Base-by-base conservation (phyloP, 2,113 vertebrate species). In the Cnemophilus loriae region DNA sequence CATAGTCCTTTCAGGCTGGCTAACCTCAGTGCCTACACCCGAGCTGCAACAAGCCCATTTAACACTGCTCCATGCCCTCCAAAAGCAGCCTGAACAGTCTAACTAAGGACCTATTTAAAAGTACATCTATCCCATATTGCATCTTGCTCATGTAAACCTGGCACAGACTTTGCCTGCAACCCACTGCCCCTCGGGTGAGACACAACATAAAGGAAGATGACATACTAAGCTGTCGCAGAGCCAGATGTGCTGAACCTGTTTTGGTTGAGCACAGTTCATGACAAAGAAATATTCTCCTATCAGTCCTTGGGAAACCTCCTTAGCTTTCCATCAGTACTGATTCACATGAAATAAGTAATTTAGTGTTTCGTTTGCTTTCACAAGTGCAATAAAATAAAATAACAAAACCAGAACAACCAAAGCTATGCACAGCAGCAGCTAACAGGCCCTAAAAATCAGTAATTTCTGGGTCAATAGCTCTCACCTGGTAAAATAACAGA, bases 401-500 rank as follows among this genome's bases (percentile, higher is more conserved):
- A 55, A 20, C 19, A 65, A n/a, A 79, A 32, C 16, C 41, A 35
- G 55, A 56, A 32, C 27, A 76, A 56, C 39, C 37, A 60, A 92
- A 52, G 18, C 27, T 60, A 10, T 1, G 1, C 23, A 59, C 1
- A 60, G 56, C 21, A 70, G 57, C 30, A 65, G 28, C 55, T 49
- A 70, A 84, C 9, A 85, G 64, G 32, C n/a, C 74, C 47, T 53
- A 87, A 60, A 22, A 86, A 53, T 9, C 41, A 24, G 17, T 32
- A 37, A 74, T 27, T 87, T 44, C 56, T 42, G 18, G 11, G 47
- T 60, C 74, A 85, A 12, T 8, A 67, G 50, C 9, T 86, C 97
- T 97, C 33, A 99, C 99, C 98, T 98, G 97, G 98, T 81, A 98
- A 95, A 87, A 97, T 85, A 74, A 95, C 91, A 19, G 97, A 97